These are phyloP conservation scores for Parapristionchus giblindavisi DNA, from an alignment of 2,888 invertebrate species.

Conservation along the genomic window DNA sequence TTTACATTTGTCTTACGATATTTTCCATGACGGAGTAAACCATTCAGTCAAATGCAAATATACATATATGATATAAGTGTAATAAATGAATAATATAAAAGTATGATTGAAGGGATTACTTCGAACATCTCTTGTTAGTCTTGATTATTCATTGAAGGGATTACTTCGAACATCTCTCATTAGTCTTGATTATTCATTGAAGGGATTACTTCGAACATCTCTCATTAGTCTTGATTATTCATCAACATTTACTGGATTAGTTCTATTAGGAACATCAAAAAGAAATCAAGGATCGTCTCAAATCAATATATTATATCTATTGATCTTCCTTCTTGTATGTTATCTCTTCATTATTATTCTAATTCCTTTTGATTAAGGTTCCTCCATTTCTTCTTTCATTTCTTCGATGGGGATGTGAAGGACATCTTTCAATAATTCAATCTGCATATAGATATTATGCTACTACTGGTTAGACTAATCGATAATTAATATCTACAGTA, in stretches of 20 bases:
- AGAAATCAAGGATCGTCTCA: slow-evolving; percentile 42
- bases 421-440: slow-evolving; percentile 51
- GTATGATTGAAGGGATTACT: slow-evolving; percentile 12
- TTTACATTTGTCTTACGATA: too few species aligned
- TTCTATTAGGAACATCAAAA: slow-evolving; percentile 46
- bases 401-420: slow-evolving; percentile 54
- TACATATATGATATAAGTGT: too few species aligned
- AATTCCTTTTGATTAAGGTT: slow-evolving; percentile 39
- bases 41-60: too few species aligned
- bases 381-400: slow-evolving; percentile 50
- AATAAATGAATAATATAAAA: too few species aligned
- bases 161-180: slow-evolving; percentile 8
- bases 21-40: too few species aligned
- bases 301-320: slow-evolving; percentile 45
- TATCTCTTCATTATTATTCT: background rate
- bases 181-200: slow-evolving; percentile 44
- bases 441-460: slow-evolving; percentile 50
- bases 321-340: slow-evolving; percentile 47
- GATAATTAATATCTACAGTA: background rate
- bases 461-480: slow-evolving; percentile 43
- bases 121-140: too few species aligned
- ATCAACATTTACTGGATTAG: slow-evolving; percentile 52
- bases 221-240: slow-evolving; percentile 54
- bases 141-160: background rate
- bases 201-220: slow-evolving; percentile 54